These are phyloP conservation scores for Osedax fenrisi DNA, from an alignment of 2,888 invertebrate genomes.

Conservation along the genomic window DNA sequence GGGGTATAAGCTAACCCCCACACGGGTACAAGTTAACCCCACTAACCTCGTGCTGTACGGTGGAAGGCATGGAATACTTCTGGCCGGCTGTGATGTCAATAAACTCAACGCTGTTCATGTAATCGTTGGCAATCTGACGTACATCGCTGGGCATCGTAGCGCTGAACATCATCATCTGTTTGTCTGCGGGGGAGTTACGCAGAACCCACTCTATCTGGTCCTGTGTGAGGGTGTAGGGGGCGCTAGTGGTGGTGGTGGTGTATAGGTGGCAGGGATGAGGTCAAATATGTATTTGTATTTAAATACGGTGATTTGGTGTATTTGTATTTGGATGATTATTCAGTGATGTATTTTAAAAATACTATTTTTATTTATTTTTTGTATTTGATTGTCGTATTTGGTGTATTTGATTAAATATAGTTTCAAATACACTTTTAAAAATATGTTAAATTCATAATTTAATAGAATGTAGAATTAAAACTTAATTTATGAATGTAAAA, in stretches of 20 bases:
- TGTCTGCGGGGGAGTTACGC: conserved; percentile 25
- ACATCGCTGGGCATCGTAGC: conserved; percentile 34
- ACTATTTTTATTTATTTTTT: too few species aligned
- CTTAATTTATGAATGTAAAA: too few species aligned
- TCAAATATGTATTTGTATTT: too few species aligned
- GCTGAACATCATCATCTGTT: conserved; percentile 35
- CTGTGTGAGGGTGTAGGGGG: conserved; percentile 24
- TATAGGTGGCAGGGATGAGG: background rate
- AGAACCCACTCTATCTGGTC: conserved; percentile 34
- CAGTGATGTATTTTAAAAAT: too few species aligned
- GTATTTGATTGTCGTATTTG: too few species aligned
- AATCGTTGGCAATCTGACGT: conserved; percentile 25
- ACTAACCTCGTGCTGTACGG: conserved; percentile 27
- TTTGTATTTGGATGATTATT: too few species aligned
- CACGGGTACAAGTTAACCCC: background rate
- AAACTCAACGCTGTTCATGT: conserved; percentile 29
- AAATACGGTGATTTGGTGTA: too few species aligned
- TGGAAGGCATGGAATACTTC: conserved; percentile 31
- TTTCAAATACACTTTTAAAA: too few species aligned
- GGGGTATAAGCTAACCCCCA: background rate
- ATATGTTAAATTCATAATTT: too few species aligned
- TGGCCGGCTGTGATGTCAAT: conserved; percentile 31
- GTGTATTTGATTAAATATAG: too few species aligned
- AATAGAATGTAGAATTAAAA: too few species aligned
- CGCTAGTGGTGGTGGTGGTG: background rate